A percentile compares a stretch with the other conserved stretches of the same genome.
Conservation (phyloP, 2,113 vertebrate species). For the Nannospalax galili region DNA sequence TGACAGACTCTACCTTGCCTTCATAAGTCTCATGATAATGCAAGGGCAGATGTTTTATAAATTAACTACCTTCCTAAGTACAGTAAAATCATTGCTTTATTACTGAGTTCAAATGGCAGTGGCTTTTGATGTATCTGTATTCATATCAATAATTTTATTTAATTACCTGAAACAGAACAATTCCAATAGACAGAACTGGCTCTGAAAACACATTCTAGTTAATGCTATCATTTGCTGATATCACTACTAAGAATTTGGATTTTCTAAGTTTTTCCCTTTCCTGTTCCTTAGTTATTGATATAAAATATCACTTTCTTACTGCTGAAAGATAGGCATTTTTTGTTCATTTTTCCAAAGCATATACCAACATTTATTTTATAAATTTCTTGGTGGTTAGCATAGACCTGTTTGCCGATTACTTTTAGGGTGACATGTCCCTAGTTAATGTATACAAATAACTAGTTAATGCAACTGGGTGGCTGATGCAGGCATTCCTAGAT, state of each 20-base stretch:
- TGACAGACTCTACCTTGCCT: background rate
- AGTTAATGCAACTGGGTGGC: background rate
- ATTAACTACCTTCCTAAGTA: background rate
- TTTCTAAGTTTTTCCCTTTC: background rate
- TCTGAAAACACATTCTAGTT: background rate
- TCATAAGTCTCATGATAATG: background rate
- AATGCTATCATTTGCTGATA: background rate
- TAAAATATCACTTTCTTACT: background rate
- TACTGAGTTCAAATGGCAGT: background rate
- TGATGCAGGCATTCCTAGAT: background rate
- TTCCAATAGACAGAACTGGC: background rate
- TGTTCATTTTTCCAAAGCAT: background rate
- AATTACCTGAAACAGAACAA: background rate
- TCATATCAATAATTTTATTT: background rate
- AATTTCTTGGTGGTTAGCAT: background rate
- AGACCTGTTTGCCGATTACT: background rate
- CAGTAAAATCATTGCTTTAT: background rate
- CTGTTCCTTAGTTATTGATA: background rate
- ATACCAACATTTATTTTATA: background rate
- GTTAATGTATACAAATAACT: background rate
- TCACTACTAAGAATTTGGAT: background rate
- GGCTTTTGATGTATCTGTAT: too few species aligned
- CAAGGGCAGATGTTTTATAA: background rate
- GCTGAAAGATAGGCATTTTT: background rate
- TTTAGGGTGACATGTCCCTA: background rate